Evolutionary conservation across 2,113 vertebrate species (phyloP).

Genomic region (Spermophilus dauricus): DNA sequence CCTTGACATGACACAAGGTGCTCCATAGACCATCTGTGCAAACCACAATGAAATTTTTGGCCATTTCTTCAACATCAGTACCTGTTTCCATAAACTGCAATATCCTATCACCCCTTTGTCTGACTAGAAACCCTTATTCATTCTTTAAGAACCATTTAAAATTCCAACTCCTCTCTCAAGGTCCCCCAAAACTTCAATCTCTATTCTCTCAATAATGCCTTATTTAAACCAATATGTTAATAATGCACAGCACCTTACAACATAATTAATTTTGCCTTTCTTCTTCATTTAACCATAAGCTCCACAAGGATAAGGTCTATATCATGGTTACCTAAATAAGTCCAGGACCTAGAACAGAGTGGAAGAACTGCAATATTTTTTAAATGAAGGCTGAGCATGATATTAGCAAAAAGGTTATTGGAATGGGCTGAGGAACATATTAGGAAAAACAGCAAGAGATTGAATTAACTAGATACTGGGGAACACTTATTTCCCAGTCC

Average conservation of each 20-base stretch:
- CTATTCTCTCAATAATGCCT: background rate
- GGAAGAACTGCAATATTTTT: background rate
- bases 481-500: background rate
- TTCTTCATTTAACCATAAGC: constrained; percentile 29
- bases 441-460: background rate
- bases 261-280: background rate
- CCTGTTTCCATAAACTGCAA: background rate
- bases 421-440: background rate
- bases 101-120: background rate
- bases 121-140: constrained; percentile 35
- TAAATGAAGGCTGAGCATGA: background rate
- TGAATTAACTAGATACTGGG: background rate
- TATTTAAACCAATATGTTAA: constrained; percentile 8
- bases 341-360: background rate
- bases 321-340: constrained; percentile 33
- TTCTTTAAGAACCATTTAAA: constrained; percentile 26
- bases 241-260: background rate
- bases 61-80: background rate
- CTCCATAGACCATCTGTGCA: background rate
- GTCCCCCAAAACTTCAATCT: background rate
- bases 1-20: constrained; percentile 5
- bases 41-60: background rate
- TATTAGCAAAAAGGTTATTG: background rate
- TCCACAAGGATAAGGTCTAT: background rate
- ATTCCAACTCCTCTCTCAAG: background rate